Base-by-base conservation (phyloP, 2,113 vertebrate genomes). In the Chaetorhynchus papuensis region DNA sequence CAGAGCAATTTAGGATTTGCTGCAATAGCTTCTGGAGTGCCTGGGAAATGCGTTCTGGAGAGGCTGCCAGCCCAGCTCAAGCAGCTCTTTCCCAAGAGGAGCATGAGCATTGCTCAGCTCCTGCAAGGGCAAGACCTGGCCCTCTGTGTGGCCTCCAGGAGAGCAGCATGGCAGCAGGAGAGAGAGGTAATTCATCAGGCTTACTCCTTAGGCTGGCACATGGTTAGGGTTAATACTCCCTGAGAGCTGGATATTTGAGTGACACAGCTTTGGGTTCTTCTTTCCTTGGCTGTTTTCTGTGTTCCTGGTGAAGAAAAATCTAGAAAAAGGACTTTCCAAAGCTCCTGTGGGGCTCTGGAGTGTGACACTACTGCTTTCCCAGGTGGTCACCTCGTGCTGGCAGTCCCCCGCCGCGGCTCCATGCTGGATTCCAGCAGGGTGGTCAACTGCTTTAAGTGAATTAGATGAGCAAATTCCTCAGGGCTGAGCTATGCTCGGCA, bases 201-300 rank as follows among this genome's bases (percentile, higher is more conserved):
- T 57, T 11, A 1, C 39, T 16, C 52, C n/a, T 45, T 33, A 19
- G 45, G 8, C 0, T 85, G 33, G 13, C 50, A 30, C 5, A 2
- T 22, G 8, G 4, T 47, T 12, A 19, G 20, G 6, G 6, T 15
- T 21, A 23, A n/a, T 56, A 8, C 15, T 37, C 10, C 30, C 8
- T 4, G 20, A 8, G 12, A n/a, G 47, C 11, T 27, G 53, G 39
- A 4, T 53, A 7, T 22, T 13, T 9, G 13, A 21, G 3, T 19
- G 39, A 10, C 0, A 45, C 0, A 2, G 28, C 11, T 26, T 47
- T 17, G 10, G 9, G 5, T 1, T 24, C 35, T 86, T 14, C 11
- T 70, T 18, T 18, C 16, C 33, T 49, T 31, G 24, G 24, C 15
- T 45, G 6, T 54, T 57, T 45, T 6, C 26, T 6, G 6, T 39